Base-by-base conservation (phyloP, 2,113 vertebrate species). In the Hystrix brachyura region DNA sequence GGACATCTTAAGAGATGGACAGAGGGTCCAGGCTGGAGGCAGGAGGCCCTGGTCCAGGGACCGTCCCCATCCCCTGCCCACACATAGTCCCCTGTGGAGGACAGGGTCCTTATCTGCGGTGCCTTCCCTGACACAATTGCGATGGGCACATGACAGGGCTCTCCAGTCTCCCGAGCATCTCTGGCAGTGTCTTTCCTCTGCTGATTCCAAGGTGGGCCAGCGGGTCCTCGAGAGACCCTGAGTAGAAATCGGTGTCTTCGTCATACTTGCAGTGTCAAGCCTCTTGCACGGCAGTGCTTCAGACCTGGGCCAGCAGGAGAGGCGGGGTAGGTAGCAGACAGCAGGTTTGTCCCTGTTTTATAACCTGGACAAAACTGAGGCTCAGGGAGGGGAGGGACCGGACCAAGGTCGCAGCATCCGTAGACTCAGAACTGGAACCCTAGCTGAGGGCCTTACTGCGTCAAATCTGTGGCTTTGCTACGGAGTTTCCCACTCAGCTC, bases 151-250 rank as follows among this genome's bases (percentile, higher is more conserved):
- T 51, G 13, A 51, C 76, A 55, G 76, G 29, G 8, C 15, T 79
- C 15, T 79, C 76, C 48, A 29, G 1, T 79, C 57, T 95, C 74
- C 87, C 74, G 4, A 83, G 67, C 83, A 62, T 12, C 0, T 0
- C 48, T 82, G 69, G 80, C 46, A 53, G 76, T 18, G 43, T 80
- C 87, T 90, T 80, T 85, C 80, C 78, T 94, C 59, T 87, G 51
- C 84, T 81, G 15, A 80, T 81, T 96, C 93, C 48, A 81, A 90
- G 79, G 84, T 29, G 32, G 81, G 81, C 71, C 4, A 2, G 93
- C 74, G 69, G 19, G 18, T 94, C 94, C 91, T 94, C 65, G 72
- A 74, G 94, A 87, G 85, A 83, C 90, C 84, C n/a, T 69, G 62
- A 29, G 51, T 80, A 23, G 94, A 87, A 92, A 92, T 96, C 64